A percentile compares a stretch with the other conserved stretches of the same genome.
phyloP scores from a whole-genome alignment of 2,888 invertebrate species.

The Ceraclea dissimilis region DNA sequence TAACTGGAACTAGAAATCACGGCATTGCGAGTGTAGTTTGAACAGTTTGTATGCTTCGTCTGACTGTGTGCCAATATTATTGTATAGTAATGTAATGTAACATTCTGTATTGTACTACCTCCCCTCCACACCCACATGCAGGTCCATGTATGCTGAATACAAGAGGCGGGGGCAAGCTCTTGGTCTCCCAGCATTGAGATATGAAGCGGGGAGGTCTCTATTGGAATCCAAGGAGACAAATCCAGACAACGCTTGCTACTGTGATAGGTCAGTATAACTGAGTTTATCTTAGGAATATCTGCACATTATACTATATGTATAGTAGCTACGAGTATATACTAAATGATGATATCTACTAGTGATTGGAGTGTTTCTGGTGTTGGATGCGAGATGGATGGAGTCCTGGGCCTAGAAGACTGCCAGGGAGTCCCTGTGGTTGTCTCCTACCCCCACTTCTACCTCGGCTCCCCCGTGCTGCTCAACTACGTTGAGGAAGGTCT shows the following conservation, averaged over 20 bases:
- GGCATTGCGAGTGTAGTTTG: too few relatives aligned
- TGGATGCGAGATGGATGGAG: constrained; percentile 48
- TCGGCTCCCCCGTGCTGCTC: constrained; percentile 46
- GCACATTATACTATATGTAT: too few relatives aligned
- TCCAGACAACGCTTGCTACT: constrained; percentile 47
- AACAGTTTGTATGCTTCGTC: too few relatives aligned
- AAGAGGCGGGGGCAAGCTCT: constrained; percentile 36
- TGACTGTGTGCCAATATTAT: too few relatives aligned
- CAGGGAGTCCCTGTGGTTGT: constrained; percentile 54
- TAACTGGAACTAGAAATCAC: too few relatives aligned
- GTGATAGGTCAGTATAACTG: constrained; percentile 35
- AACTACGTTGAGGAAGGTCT: constrained; percentile 46
- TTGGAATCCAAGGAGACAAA: constrained; percentile 41
- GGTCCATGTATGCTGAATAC: constrained; percentile 41
- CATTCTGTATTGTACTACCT: too few relatives aligned
- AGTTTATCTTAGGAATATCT: neutral
- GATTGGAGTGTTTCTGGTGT: constrained; percentile 41
- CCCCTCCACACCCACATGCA: too few relatives aligned
- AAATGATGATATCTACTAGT: constrained; percentile 30
- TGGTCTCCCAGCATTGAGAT: constrained; percentile 44
- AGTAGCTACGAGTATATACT: too few relatives aligned
- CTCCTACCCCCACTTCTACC: constrained; percentile 60
- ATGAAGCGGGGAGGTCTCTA: constrained; percentile 38
- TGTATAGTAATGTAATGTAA: too few relatives aligned
- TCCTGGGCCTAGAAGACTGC: constrained; percentile 46